Evolutionary conservation across 64 coral and sea anemone genomes (phyloP).

Genomic region (Montipora sp.): DNA sequence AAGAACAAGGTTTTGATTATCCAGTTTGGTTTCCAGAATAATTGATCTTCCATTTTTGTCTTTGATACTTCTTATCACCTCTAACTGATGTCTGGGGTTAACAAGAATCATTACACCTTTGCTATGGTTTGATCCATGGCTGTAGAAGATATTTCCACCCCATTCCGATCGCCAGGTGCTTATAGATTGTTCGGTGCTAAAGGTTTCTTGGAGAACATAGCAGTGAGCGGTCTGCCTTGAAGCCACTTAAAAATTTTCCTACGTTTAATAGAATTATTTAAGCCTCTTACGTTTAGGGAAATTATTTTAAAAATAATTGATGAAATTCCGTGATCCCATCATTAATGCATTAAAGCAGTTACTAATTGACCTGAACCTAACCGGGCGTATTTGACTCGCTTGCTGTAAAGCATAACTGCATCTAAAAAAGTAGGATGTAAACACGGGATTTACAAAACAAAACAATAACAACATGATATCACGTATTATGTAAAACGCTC

Average conservation of each 20-base stretch:
- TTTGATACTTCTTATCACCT: slow-evolving; percentile 9
- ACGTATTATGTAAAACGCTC: not conserved
- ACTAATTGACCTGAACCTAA: not conserved
- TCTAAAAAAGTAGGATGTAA: not conserved
- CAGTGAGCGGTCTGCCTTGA: slow-evolving; percentile 20
- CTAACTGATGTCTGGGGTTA: not conserved
- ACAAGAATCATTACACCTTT: slow-evolving; percentile 50
- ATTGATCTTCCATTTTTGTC: slow-evolving; percentile 41
- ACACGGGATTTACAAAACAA: not conserved
- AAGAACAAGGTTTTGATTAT: not conserved
- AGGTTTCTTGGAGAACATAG: slow-evolving; percentile 12
- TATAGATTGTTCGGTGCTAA: slow-evolving; percentile 11
- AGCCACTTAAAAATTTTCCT: slow-evolving; percentile 38
- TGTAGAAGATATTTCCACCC: slow-evolving; percentile 37
- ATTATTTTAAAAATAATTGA: not conserved
- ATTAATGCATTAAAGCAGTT: not conserved
- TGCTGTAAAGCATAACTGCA: not conserved
- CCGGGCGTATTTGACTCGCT: not conserved
- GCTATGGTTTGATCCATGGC: slow-evolving; percentile 47
- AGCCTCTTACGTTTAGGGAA: not conserved
- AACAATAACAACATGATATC: not conserved
- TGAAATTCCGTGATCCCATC: not conserved
- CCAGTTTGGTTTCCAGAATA: not conserved
- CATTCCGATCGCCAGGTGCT: slow-evolving; percentile 21
- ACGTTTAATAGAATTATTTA: slow-evolving; percentile 17